Evolutionary conservation across 2,888 invertebrate species (phyloP), one percentile per base, ranked within the genome.

Genomic region (Ceratothoa steindachneri): DNA sequence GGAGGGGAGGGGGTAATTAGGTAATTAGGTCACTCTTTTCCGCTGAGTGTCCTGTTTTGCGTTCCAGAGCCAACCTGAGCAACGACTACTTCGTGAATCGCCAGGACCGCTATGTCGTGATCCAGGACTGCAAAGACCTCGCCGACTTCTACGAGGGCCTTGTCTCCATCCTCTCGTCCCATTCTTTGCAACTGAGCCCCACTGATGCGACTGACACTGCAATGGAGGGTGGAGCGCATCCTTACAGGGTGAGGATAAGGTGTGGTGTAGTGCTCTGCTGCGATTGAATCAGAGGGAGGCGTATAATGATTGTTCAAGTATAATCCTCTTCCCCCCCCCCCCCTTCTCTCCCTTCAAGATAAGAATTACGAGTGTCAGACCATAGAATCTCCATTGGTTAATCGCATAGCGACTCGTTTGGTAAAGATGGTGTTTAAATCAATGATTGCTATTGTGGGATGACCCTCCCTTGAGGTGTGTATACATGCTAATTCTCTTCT

Each of bases 21-120:
- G n/a, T n/a, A n/a, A n/a, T n/a, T n/a, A n/a, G n/a, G n/a, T n/a
- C n/a, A n/a, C n/a, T n/a, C n/a, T n/a, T n/a, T n/a, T n/a, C n/a
- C n/a, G n/a, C n/a, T n/a, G n/a, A n/a, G n/a, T n/a, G n/a, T n/a
- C n/a, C n/a, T n/a, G n/a, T n/a, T n/a, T n/a, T n/a, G n/a, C 73
- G 67, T 83, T 85, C 76, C 84, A 90, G 90, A 22, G 99, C 99
- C 1, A 99, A 99, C 86, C 89, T 98, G 82, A 99, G 97, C 75
- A 92, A 93, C 84, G 94, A 96, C 83, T 99, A 99, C 85, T 99
- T 99, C 84, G 93, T 92, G 12, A 93, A 97, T 84, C 88, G 99
- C 60, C 98, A 99, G 85, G 99, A 99, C 85, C 89, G 99, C 55
- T 99, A 98, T 83, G 88, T 97, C 81, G 86, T 96, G 74, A 93